Conservation (phyloP, 1,140 invertebrate species). For the Drosophila subpulchrella region DNA sequence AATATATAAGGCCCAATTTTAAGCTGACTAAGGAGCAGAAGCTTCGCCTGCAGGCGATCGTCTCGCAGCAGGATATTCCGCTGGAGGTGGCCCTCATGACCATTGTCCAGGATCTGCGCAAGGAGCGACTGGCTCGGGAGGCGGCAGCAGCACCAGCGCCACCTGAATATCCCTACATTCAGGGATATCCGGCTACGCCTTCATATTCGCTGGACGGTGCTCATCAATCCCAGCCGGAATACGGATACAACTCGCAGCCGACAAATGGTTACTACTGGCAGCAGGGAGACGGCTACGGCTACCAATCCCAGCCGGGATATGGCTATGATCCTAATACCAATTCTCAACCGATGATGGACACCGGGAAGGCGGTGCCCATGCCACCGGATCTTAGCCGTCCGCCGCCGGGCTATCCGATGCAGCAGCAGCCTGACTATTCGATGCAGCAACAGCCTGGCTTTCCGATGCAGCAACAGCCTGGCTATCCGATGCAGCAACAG, state of each 20-base stretch:
- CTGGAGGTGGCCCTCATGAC: conserved; percentile 25
- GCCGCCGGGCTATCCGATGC: too few species aligned
- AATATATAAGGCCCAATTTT: conserved; percentile 1
- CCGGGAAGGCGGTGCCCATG: too few species aligned
- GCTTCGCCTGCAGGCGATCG: conserved; percentile 33
- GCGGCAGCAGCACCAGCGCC: not conserved
- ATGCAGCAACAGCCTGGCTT: too few species aligned
- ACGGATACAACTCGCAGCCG: not conserved
- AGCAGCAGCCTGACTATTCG: not conserved
- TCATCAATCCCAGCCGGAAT: not conserved
- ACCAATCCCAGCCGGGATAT: not conserved
- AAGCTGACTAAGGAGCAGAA: conserved; percentile 10
- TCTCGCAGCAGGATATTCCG: conserved; percentile 8
- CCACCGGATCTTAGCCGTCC: too few species aligned
- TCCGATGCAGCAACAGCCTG: not conserved
- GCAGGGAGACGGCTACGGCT: not conserved
- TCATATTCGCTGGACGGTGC: not conserved
- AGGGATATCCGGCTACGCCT: not conserved
- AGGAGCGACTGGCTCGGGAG: not conserved
- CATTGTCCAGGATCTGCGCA: conserved; percentile 25
- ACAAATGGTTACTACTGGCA: not conserved
- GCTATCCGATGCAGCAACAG: too few species aligned
- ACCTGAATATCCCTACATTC: too few species aligned
- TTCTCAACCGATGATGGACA: not conserved
- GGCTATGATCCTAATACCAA: not conserved